Base-by-base conservation (phyloP, 2,888 invertebrate genomes). In the Thecophora atra region DNA sequence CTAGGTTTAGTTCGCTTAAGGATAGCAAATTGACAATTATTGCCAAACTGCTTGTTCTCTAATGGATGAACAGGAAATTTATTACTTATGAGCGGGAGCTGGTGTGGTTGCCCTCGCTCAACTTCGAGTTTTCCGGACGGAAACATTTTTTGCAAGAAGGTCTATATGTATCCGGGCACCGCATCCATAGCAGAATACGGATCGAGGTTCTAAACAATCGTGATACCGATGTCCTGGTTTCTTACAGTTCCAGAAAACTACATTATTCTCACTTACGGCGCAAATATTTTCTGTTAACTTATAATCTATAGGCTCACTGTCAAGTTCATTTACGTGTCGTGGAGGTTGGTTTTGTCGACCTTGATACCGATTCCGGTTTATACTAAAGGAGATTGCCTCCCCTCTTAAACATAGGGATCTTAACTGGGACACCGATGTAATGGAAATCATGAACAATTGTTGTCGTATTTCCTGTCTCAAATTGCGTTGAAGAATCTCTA, bases 401-500 rank as follows among this genome's bases (percentile, higher is more conserved):
- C 44, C 13, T 7, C n/a, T 11, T n/a, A 8, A n/a, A 13, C 8
- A 13, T 52, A 52, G n/a, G 8, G 8, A 17, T 52, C 52, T 7
- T 5, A 52, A 17, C 5, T 52, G 52, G 5, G 52, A 7, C 8
- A 52, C 52, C 6, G 52, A 17, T 8, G 11, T 7, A 13, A 52
- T 52, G 5, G 8, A 5, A 5, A 52, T 13, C 8, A 13, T 13
- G n/a, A 70, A 28, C 47, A 70, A 51, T 30, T 70, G 51, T n/a
- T 60, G 60, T 51, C 67, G 60, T 19, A 72, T 66, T 24, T 67
- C 66, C 2, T 47, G 60, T 15, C 66, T 15, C 19, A 72, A 15
- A 66, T 67, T 67, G 19, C 67, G 66, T 11, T 51, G 56, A 15
- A 71, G 19, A 66, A 71, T 71, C 30, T 71, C 71, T 1, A 72